Percentiles rank a stretch among this genome's conserved stretches.
These are phyloP conservation scores for Dexiosoma caninum DNA, from an alignment of 2,888 invertebrate species.

Conservation along the genomic window DNA sequence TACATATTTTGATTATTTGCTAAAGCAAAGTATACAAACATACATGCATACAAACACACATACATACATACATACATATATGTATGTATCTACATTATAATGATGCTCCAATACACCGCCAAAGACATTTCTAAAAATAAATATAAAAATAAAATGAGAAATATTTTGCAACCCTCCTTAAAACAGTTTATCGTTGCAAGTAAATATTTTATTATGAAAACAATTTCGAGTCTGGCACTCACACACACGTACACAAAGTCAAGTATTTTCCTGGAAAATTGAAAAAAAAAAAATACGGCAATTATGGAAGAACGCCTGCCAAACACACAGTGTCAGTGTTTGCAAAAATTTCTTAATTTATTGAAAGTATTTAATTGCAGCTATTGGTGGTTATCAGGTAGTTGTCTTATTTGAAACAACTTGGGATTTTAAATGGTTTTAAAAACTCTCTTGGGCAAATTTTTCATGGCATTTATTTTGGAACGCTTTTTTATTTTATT, in stretches of 20 bases:
- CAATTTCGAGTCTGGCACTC: conserved; percentile 2
- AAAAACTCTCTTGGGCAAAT: too few species aligned
- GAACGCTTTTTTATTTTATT: too few species aligned
- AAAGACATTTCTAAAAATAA: background rate
- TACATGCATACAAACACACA: too few species aligned
- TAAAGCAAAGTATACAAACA: background rate
- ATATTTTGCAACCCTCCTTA: conserved; percentile 8
- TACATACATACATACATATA: too few species aligned
- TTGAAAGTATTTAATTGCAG: background rate
- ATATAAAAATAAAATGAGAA: conserved; percentile 27
- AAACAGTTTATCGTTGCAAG: background rate
- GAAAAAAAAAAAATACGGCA: too few species aligned
- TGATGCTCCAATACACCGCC: too few species aligned
- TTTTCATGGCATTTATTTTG: too few species aligned
- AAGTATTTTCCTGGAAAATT: background rate
- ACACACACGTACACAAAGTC: too few species aligned
- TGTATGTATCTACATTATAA: too few species aligned
- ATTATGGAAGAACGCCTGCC: conserved; percentile 44
- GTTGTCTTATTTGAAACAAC: too few species aligned
- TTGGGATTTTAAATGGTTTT: too few species aligned
- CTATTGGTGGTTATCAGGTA: background rate
- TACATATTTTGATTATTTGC: conserved; percentile 60
- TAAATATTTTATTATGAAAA: conserved; percentile 9
- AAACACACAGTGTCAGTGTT: background rate
- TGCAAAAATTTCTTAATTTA: background rate